Evolutionary conservation across 2,888 invertebrate species (phyloP), one percentile per base, ranked within the genome.

Genomic region (Eupithecia subumbrata): DNA sequence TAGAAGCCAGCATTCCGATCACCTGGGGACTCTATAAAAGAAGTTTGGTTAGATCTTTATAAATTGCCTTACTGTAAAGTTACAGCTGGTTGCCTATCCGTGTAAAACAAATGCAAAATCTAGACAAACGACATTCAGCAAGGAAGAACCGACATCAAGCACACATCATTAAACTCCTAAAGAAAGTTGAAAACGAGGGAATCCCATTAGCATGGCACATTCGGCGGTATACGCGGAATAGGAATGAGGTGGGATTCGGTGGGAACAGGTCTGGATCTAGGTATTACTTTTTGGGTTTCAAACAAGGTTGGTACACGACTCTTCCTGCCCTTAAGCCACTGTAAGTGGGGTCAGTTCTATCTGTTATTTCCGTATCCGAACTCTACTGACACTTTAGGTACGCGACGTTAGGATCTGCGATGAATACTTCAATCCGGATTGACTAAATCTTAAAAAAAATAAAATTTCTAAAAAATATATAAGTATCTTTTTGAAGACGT

Each of bases 211-310:
- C 89, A 89, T 92, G 84, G 67, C 86, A 89, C 88, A 89, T 91
- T 90, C 86, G 85, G 84, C 83, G 84, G 82, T 86, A 86, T 86
- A 88, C 86, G 87, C 83, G 88, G 93, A 92, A 94, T 91, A 88
- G 88, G 85, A 92, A 93, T 92, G 92, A 93, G 91, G 84, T 84
- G 82, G 85, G 18, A 93, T 92, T 91, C 92, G 91, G 84, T 84
- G 82, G 85, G 18, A 12, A 30, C 76, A 76, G 82, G 84, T 82
- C 12, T 16, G 72, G 52, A 69, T 69, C 45, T 16, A 74, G 71
- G 67, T 9, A 25, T 34, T 18, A 16, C 16, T 64, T 30, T 56
- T 18, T 5, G 9, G 18, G 34, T 18, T 18, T 34, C 2, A 30
- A 2, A 3, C 9, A n/a, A 18, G 18, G 1, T 48, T 18, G 48